A percentile compares a stretch with the other conserved stretches of the same genome.
Evolutionary conservation across 2,113 vertebrate genomes (phyloP).

Genomic region (Oryzias celebensis): DNA sequence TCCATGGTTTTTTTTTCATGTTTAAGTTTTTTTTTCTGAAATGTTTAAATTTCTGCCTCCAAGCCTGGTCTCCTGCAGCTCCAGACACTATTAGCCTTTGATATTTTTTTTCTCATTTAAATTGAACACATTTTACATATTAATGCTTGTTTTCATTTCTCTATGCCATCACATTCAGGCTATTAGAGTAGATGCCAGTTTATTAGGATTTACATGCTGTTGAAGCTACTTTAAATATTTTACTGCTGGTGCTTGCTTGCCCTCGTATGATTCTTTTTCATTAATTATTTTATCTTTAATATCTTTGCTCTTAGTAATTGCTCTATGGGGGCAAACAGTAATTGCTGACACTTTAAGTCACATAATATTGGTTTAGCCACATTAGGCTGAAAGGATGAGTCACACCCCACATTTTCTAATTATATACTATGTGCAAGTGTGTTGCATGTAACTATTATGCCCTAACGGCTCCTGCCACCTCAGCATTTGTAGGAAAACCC

Average conservation of each 20-base stretch:
- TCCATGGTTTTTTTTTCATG: too few relatives aligned
- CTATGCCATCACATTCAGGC: constrained; percentile 21
- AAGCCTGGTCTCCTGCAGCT: too few relatives aligned
- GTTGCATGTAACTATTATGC: neutral
- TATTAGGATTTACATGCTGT: constrained; percentile 26
- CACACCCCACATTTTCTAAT: neutral
- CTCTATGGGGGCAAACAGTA: neutral
- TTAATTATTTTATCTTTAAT: constrained; percentile 3
- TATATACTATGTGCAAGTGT: neutral
- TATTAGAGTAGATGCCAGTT: constrained; percentile 25
- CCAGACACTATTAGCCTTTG: constrained; percentile 12
- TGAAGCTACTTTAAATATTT: constrained; percentile 19
- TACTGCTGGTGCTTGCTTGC: constrained; percentile 3
- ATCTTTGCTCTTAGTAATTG: constrained; percentile 23
- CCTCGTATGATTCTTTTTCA: constrained; percentile 18
- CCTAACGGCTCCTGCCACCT: constrained; percentile 2
- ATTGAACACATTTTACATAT: constrained; percentile 55
- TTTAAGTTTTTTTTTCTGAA: too few relatives aligned
- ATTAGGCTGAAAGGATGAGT: constrained; percentile 14
- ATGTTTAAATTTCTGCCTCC: too few relatives aligned
- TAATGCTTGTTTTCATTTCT: constrained; percentile 32
- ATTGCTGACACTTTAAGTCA: constrained; percentile 2
- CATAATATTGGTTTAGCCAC: constrained; percentile 3
- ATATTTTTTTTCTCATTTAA: constrained; percentile 44
- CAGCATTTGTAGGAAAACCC: constrained; percentile 1